Evolutionary conservation across 2,797 vertebrate genomes (phyloP), one percentile per base, ranked within the genome.

Genomic region (Paratrypauchen microcephalus): DNA sequence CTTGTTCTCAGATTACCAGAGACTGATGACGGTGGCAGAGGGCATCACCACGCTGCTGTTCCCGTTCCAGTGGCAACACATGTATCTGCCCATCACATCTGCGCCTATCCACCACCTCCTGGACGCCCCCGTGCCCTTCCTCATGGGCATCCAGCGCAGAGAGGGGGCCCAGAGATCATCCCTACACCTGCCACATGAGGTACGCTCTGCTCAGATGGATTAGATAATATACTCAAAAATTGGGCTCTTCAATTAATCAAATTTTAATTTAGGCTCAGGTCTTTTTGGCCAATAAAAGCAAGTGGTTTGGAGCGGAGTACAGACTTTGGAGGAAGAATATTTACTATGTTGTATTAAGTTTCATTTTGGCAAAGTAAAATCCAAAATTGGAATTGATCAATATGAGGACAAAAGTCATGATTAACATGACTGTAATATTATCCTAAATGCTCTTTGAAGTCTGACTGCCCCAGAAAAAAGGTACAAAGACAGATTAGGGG

Each of bases 61-160:
- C 93, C 98, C 98, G 0, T 99, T 99, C 90, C 96, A 98, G 73
- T 99, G 97, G 98, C 97, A 98, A 79, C 97, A 99, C 3, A 96
- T 99, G 4, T 99, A 99, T 0, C 95, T 99, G 30, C 98, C 98
- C 77, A 97, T 99, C 83, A 94, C 98, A 26, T 97, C 98, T 11
- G 92, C 96, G 0, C 97, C 96, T 0, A 92, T 98, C 7, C 93
- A 97, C 66, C 96, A 99, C 89, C 98, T 99, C 72, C 94, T 99
- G 72, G 97, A 99, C 0, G 97, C 97, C 65, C 98, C 98, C 0
- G 96, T 99, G 78, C 98, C 98, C 13, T 99, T 98, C 84, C 81
- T 99, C 84, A 96, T 99, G 94, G 98, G 98, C 4, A 93, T 99
- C 79, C 97, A 98, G 85, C 96, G 94, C 30, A 95, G 96, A 87